Evolutionary conservation across 1,140 invertebrate species (phyloP).

Genomic region (Lepidostoma basale): DNA sequence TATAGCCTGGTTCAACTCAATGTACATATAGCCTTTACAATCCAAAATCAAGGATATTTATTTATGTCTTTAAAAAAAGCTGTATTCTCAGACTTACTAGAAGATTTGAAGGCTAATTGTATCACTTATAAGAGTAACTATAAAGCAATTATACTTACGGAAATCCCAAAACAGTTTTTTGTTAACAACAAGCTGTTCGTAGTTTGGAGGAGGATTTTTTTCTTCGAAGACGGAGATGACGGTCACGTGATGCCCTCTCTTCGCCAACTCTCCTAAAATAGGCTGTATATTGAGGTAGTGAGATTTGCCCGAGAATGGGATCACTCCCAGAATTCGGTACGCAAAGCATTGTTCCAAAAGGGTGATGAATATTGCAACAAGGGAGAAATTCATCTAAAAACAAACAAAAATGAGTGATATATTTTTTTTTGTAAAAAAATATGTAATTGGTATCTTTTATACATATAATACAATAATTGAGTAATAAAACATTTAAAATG

Average conservation of each 20-base stretch:
- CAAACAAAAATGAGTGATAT: too few species aligned
- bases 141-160: slow-evolving; percentile 18
- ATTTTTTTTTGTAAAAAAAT: too few species aligned
- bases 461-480: too few species aligned
- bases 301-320: slow-evolving; percentile 40
- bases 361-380: not conserved
- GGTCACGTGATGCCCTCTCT: slow-evolving; percentile 47
- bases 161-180: slow-evolving; percentile 27
- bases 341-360: not conserved
- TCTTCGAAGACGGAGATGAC: slow-evolving; percentile 34
- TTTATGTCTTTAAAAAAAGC: too few species aligned
- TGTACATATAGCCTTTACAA: too few species aligned
- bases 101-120: too few species aligned
- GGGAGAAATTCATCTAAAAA: slow-evolving; percentile 26
- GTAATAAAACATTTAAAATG: too few species aligned
- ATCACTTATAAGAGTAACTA: not conserved
- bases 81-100: too few species aligned
- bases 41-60: too few species aligned
- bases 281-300: slow-evolving; percentile 32
- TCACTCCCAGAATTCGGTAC: slow-evolving; percentile 32
- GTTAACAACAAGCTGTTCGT: slow-evolving; percentile 29
- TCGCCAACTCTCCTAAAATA: slow-evolving; percentile 35
- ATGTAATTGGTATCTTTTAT: too few species aligned
- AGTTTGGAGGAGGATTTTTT: slow-evolving; percentile 31
- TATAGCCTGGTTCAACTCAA: too few species aligned